phyloP scores from a whole-genome alignment of 1,140 invertebrate genomes.

The Ylistrum balloti region DNA sequence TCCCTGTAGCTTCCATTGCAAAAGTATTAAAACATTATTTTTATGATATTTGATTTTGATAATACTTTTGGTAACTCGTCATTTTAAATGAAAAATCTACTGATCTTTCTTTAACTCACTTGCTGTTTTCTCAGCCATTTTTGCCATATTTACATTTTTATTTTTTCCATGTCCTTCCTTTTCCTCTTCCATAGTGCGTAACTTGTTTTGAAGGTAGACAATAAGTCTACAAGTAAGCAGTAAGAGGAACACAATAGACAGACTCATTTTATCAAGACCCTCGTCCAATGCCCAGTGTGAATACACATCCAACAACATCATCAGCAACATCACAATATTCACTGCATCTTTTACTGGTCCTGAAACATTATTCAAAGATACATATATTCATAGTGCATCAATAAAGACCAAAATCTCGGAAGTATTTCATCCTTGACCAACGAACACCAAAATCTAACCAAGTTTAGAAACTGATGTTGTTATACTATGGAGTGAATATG shows the following conservation, averaged over 20 bases:
- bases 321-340: constrained; percentile 90
- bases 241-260: constrained; percentile 96
- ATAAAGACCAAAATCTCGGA: no score
- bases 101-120: background rate
- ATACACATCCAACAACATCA: constrained; percentile 95
- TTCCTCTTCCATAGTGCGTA: constrained; percentile 51
- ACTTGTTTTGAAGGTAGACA: constrained; percentile 82
- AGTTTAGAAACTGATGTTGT: no score
- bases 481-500: no score
- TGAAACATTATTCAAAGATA: constrained; percentile 84
- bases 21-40: no score
- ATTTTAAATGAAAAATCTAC: background rate
- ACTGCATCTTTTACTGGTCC: constrained; percentile 94
- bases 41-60: no score
- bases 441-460: no score
- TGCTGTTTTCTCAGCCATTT: background rate
- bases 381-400: no score
- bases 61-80: no score
- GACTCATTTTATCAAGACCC: constrained; percentile 95
- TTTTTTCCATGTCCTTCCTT: background rate
- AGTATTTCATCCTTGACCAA: no score
- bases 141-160: background rate
- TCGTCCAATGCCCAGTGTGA: constrained; percentile 96
- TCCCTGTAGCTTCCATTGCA: background rate
- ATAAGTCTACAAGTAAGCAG: constrained; percentile 96